These are phyloP conservation scores for Cathartes aura DNA, from an alignment of 2,113 vertebrate species.

Conservation along the genomic window DNA sequence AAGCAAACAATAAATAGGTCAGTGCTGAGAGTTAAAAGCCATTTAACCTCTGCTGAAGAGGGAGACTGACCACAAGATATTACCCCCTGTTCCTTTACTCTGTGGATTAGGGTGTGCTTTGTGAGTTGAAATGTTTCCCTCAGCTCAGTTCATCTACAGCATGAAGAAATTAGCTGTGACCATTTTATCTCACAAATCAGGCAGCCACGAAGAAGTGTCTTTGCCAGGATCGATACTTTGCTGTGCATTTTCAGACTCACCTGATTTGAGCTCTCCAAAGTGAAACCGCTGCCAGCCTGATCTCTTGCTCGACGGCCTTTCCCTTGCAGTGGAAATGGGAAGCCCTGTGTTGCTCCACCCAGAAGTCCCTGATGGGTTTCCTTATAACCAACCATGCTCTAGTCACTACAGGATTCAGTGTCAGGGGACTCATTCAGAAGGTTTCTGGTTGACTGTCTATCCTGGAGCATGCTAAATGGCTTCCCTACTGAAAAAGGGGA, in stretches of 20 bases:
- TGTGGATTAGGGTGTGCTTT: background rate
- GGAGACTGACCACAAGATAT: background rate
- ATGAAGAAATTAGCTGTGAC: background rate
- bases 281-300: rapidly evolving
- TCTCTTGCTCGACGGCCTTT: background rate
- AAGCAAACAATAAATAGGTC: background rate
- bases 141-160: background rate
- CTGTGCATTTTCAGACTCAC: background rate
- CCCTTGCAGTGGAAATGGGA: background rate
- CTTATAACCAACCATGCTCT: background rate
- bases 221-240: background rate
- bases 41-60: background rate
- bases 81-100: background rate
- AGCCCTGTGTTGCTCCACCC: background rate
- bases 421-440: background rate
- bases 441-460: background rate
- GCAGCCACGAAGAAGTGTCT: background rate
- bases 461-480: background rate
- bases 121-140: background rate
- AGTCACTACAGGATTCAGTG: rapidly evolving
- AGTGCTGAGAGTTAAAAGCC: background rate
- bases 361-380: background rate
- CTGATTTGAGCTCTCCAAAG: background rate
- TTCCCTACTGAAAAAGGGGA: background rate
- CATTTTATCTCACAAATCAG: background rate